Evolutionary conservation across 1,140 invertebrate genomes (phyloP), one percentile per base, ranked within the genome.

Genomic region (Colletes gigas): DNA sequence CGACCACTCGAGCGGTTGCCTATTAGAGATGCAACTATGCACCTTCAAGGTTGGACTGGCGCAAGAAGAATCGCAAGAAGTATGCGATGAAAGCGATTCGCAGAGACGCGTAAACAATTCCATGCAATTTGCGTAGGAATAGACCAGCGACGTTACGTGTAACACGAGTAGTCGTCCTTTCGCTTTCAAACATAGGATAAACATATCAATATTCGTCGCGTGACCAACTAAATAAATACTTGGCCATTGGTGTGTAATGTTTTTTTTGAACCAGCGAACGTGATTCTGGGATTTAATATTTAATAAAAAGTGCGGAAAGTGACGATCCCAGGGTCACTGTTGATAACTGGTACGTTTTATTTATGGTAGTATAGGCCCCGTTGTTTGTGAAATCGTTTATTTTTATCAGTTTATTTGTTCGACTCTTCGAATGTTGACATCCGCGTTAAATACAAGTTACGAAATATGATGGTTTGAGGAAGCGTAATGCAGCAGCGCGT

Each of bases 1-100:
- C 66, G 59, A 65, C 65, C 72, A 81, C 62, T 78, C 79, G 66
- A 65, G 54, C 55, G 67, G 68, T 62, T 60, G 14, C 62, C 60
- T 73, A 81, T 85, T 85, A 78, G 52, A 82, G 74, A 75, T 78
- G 83, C 74, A 78, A 73, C 83, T 55, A 74, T 74, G 63, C 21
- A 52, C 47, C 47, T 50, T 77, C 83, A 72, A 85, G 80, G 85
- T 69, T 82, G 68, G 44, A 66, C 12, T 74, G 81, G 68, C 44
- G 66, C 19, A 79, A 85, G 79, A 79, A 47, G 62, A 81, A 65
- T 69, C 68, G 62, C 60, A 67, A 63, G 55, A 75, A 67, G 68
- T 50, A 63, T 60, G n/a, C 47, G 62, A 81, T 69, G 69, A 63
- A 72, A 77, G 83, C 54, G 68, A 85, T 75, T 72, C 63, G 47